Conservation (phyloP, 2,113 vertebrate genomes). For the Nibea albiflora region DNA sequence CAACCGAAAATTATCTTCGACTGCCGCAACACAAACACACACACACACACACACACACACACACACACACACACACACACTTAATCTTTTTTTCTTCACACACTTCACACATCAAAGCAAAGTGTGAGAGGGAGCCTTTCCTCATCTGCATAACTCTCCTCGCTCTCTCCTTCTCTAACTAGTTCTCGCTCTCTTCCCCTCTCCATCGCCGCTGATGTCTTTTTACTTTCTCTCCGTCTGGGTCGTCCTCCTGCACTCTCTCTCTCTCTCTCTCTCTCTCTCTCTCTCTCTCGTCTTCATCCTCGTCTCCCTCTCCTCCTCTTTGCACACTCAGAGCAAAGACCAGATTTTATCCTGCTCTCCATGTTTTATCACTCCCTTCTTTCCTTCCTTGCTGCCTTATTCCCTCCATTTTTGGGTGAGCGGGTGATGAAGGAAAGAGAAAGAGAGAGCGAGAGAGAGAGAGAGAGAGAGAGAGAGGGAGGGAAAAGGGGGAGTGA, state of each 20-base stretch:
- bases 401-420: background rate
- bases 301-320: too few species aligned
- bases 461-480: background rate
- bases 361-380: background rate
- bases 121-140: constrained; percentile 12
- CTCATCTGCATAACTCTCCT: constrained; percentile 29
- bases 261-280: too few species aligned
- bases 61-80: constrained; percentile 22
- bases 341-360: background rate
- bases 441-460: background rate
- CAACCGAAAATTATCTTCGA: background rate
- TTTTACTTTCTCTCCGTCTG: background rate
- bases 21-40: constrained; percentile 14
- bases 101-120: constrained; percentile 54
- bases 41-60: constrained; percentile 20
- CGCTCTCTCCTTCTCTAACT: background rate
- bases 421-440: background rate
- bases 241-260: background rate
- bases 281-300: background rate
- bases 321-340: background rate
- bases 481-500: background rate
- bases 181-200: background rate
- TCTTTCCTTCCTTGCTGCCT: background rate
- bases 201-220: background rate
- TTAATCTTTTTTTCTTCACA: constrained; percentile 33